A percentile compares a stretch with the other conserved stretches of the same genome.
Conservation (phyloP, 2,113 vertebrate species). For the Hippotragus niger region DNA sequence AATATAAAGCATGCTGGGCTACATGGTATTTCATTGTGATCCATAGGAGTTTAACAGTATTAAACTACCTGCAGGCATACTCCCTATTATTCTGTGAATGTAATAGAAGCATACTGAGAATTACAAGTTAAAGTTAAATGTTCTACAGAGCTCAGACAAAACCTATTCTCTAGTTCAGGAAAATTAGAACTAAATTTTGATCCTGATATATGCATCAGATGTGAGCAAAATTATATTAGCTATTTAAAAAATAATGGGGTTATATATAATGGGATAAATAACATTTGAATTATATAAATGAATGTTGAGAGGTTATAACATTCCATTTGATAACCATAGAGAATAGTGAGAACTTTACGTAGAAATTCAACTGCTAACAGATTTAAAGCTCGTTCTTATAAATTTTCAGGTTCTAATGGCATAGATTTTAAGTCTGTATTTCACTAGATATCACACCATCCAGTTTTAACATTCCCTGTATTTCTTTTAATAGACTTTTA, state of each 20-base stretch:
- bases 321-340: background rate
- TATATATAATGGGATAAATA: constrained; percentile 38
- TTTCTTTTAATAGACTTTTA: background rate
- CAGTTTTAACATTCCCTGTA: background rate
- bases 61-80: constrained; percentile 51
- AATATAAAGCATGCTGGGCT: constrained; percentile 32
- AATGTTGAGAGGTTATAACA: constrained; percentile 19
- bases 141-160: constrained; percentile 47
- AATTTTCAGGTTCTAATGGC: background rate
- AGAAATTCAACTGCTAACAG: constrained; percentile 40
- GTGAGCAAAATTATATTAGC: constrained; percentile 19
- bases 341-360: background rate
- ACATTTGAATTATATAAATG: constrained; percentile 3
- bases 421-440: background rate
- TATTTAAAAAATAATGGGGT: constrained; percentile 11
- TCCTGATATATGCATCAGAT: constrained; percentile 50
- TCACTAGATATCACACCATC: background rate
- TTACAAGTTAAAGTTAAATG: constrained; percentile 70
- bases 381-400: constrained; percentile 39
- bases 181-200: constrained; percentile 67
- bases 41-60: constrained; percentile 51
- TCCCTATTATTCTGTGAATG: constrained; percentile 57
- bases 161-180: constrained; percentile 31
- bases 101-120: constrained; percentile 71
- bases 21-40: constrained; percentile 23